Percentiles rank a stretch among this genome's conserved stretches.
phyloP scores from a whole-genome alignment of 35 echinoderm and acorn worm genomes.

The Acanthaster planci region DNA sequence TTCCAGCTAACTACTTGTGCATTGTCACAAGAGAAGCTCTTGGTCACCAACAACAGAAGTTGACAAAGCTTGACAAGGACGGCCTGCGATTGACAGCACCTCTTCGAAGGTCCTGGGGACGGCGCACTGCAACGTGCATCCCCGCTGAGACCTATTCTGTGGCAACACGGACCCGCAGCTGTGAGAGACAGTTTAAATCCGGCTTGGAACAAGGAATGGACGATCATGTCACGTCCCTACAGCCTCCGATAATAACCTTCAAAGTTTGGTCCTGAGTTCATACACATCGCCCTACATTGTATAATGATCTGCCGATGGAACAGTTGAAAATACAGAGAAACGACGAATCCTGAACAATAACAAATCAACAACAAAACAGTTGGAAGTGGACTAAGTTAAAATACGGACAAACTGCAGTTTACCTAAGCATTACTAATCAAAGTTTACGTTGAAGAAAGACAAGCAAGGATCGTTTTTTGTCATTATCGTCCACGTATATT shows the following conservation, averaged over 20 bases:
- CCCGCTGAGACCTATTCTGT: not conserved
- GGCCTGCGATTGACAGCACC: slow-evolving; percentile 2
- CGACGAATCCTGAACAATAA: too few species aligned
- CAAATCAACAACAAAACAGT: too few species aligned
- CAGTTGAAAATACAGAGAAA: too few species aligned
- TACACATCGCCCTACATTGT: too few species aligned
- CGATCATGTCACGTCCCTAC: not conserved
- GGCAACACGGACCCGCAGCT: slow-evolving; percentile 1
- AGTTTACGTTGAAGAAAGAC: too few species aligned
- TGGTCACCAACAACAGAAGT: not conserved
- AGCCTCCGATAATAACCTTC: not conserved
- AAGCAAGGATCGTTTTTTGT: too few species aligned
- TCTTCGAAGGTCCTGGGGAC: slow-evolving; percentile 1
- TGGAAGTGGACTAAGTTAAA: too few species aligned
- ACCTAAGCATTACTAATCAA: too few species aligned
- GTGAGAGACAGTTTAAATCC: slow-evolving; percentile 9
- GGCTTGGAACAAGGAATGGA: slow-evolving; percentile 2
- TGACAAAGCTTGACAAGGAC: not conserved
- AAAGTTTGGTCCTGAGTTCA: too few species aligned
- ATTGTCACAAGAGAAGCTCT: not conserved
- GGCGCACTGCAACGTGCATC: not conserved
- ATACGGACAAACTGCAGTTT: too few species aligned
- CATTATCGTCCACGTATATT: not conserved
- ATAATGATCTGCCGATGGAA: too few species aligned
- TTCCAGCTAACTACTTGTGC: too few species aligned